Evolutionary conservation across 2,888 invertebrate species (phyloP).

Genomic region (Cosmorhoe ocellata): DNA sequence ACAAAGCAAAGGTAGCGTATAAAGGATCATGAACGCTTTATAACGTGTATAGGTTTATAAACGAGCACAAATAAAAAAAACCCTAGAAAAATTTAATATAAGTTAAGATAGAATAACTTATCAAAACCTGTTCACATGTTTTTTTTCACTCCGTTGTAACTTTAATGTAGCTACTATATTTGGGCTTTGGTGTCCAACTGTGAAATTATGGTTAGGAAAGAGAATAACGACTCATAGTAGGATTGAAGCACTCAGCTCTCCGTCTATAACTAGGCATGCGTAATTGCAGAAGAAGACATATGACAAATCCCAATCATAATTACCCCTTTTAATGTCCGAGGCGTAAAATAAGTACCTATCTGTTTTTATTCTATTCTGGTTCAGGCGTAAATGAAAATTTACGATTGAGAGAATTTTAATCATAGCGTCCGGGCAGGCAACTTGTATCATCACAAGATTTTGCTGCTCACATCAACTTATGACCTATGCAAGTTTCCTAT

Average conservation of each 20-base stretch:
- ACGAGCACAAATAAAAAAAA: too few species aligned
- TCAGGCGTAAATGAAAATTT: conserved; percentile 15
- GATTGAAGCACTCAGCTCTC: conserved; percentile 5
- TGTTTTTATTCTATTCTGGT: conserved; percentile 1
- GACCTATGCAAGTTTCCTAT: neutral
- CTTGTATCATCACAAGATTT: neutral
- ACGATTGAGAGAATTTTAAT: conserved; percentile 16
- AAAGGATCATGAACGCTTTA: too few species aligned
- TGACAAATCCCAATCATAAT: conserved; percentile 24
- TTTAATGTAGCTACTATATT: too few species aligned
- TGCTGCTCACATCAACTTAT: neutral
- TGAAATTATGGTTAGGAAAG: too few species aligned
- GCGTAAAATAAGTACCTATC: neutral
- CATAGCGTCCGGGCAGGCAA: neutral
- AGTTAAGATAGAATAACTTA: too few species aligned
- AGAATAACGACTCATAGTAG: too few species aligned
- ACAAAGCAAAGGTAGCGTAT: too few species aligned
- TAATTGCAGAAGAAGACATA: conserved; percentile 24
- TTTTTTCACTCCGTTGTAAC: too few species aligned
- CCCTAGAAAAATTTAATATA: too few species aligned
- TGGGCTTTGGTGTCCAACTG: too few species aligned
- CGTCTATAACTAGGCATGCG: conserved; percentile 20
- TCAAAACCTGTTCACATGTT: too few species aligned
- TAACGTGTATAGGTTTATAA: too few species aligned
- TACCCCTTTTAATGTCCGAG: conserved; percentile 16